Percentiles rank a stretch among this genome's conserved stretches.
phyloP scores from a whole-genome alignment of 92 coral and sea anemone species.

The Muricea muricata region DNA sequence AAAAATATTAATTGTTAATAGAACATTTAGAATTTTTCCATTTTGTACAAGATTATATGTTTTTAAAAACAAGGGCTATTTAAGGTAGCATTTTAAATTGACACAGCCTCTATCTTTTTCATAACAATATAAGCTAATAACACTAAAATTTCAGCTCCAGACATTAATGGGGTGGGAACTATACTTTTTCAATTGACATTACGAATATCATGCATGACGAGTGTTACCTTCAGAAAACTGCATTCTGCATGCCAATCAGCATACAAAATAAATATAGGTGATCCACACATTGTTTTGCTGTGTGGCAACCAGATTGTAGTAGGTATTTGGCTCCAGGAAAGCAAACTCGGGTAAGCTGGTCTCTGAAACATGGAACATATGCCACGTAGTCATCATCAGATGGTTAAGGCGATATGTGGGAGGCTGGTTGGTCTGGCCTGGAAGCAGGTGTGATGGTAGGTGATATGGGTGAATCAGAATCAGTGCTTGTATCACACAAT shows the following conservation, averaged over 20 bases:
- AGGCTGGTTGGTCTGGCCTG: conserved; percentile 63
- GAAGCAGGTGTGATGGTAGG: neutral
- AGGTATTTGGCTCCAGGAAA: conserved; percentile 43
- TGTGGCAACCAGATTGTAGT: conserved; percentile 50
- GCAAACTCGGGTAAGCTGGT: conserved; percentile 43
- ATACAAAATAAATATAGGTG: conserved; percentile 32
- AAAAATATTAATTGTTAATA: too few species aligned
- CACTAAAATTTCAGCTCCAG: too few species aligned
- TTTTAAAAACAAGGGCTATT: too few species aligned
- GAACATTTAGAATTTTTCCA: too few species aligned
- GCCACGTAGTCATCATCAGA: conserved; percentile 44
- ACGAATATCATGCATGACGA: too few species aligned
- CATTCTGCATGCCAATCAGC: conserved; percentile 49
- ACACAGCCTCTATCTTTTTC: too few species aligned
- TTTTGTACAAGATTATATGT: too few species aligned
- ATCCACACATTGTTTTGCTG: conserved; percentile 24
- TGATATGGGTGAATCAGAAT: neutral
- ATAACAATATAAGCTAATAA: too few species aligned
- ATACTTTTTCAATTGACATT: too few species aligned
- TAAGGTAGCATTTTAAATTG: too few species aligned
- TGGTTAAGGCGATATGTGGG: conserved; percentile 53
- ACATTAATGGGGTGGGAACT: too few species aligned
- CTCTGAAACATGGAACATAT: conserved; percentile 56
- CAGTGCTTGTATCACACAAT: conserved; percentile 1
- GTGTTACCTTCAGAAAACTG: conserved; percentile 53